Evolutionary conservation across 2,113 vertebrate genomes (phyloP), one percentile per base, ranked within the genome.

Genomic region (Psophia crepitans): DNA sequence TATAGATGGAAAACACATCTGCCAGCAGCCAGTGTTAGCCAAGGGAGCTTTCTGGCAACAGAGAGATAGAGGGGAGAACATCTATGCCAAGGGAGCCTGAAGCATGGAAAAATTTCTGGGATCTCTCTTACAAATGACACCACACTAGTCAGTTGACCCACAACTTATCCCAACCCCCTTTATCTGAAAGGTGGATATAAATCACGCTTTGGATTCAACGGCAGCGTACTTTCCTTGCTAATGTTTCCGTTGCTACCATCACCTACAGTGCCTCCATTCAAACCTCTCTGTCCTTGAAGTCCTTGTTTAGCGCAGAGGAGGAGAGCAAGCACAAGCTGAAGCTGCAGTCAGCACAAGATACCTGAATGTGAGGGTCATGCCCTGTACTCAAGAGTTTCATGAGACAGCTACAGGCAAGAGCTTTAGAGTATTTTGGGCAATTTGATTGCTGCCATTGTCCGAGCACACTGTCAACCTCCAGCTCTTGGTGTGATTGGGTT

Each of bases 1-100:
- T 46, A 18, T 77, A 46, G 43, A 86, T 93, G 84, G 96, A 96
- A 97, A 96, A 96, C 32, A 23, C 54, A 81, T 89, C 90, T 92
- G 83, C 84, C 73, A 94, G 83, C 60, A 95, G 68, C 51, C 68
- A 84, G 54, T 6, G 33, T 33, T 70, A 81, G 83, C 83, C 83
- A 93, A 89, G 73, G 39, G 32, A 96, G 13, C 37, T 86, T 93
- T 96, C 93, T 95, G 93, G 91, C 84, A 95, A 63, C 33, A 70
- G 65, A 23, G 60, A 64, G 23, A 37, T 12, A 43, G 43, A 1
- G 23, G 18, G 28, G 46, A 91, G 30, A 94, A 6, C 81, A 61
- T 51, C 53, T 75, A 48, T 48, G 94, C 84, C 93, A 96, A 93
- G 39, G 60, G 48, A 94, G 56, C 60, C 76, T 92, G 83, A 96